Percentiles rank a stretch among this genome's conserved stretches.
phyloP scores from a whole-genome alignment of 2,113 vertebrate species.

The Laterallus jamaicensis region DNA sequence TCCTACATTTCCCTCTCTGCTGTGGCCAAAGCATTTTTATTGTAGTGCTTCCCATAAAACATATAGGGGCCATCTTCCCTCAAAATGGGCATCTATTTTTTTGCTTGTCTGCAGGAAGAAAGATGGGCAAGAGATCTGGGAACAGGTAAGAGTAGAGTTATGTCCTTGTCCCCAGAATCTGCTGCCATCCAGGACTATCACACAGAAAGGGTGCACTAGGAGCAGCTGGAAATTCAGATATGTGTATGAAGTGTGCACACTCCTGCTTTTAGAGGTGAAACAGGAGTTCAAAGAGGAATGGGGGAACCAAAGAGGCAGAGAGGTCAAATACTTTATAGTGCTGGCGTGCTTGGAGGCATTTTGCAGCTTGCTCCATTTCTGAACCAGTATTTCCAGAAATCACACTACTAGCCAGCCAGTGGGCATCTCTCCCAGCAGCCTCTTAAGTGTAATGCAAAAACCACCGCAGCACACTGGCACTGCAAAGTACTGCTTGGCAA shows the following conservation, averaged over 20 bases:
- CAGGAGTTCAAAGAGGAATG: neutral
- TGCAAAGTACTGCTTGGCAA: neutral
- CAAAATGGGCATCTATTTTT: neutral
- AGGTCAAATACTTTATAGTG: neutral
- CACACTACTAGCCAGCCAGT: neutral
- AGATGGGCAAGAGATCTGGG: neutral
- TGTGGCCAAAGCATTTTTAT: neutral
- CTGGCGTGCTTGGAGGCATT: neutral
- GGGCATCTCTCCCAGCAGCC: neutral
- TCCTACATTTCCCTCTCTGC: neutral
- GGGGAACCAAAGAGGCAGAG: neutral
- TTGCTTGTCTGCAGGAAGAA: neutral
- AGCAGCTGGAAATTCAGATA: neutral
- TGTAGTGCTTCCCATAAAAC: neutral
- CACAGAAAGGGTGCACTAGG: neutral
- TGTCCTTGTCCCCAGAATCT: neutral
- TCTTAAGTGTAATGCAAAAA: constrained; percentile 11
- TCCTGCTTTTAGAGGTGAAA: neutral
- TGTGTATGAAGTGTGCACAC: accelerated
- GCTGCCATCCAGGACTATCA: neutral
- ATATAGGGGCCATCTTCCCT: neutral
- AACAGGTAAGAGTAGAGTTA: neutral
- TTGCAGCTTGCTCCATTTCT: neutral
- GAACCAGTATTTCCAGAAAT: neutral
- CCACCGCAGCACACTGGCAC: neutral